Percentiles rank a stretch among this genome's conserved stretches.
phyloP scores from a whole-genome alignment of 2,113 vertebrate species.

The Phyllostomus discolor region DNA sequence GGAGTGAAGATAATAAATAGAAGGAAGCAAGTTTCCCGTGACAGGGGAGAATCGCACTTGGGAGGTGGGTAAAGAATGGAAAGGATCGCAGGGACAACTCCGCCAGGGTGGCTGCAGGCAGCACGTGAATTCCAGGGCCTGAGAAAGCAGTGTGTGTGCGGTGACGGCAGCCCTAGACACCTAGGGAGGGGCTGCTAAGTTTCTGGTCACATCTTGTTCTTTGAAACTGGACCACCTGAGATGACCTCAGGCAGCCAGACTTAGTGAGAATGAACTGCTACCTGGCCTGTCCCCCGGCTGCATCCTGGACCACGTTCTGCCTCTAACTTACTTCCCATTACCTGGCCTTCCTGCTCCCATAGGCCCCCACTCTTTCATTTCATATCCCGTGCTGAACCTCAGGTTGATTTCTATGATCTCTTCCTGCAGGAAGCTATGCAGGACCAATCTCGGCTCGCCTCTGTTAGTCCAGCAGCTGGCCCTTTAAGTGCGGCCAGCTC shows the following conservation, averaged over 20 bases:
- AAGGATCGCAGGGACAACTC: neutral
- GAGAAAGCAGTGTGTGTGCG: neutral
- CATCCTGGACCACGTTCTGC: neutral
- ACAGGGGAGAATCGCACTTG: neutral
- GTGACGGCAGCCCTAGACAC: neutral
- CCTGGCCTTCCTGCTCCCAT: neutral
- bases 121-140: fast-evolving
- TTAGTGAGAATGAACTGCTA: neutral
- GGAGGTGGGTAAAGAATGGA: neutral
- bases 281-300: neutral
- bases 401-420: neutral
- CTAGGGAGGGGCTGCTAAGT: neutral
- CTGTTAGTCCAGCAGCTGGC: slow-evolving; percentile 7
- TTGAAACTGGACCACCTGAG: neutral
- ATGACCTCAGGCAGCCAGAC: neutral
- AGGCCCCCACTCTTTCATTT: neutral
- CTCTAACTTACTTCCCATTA: neutral
- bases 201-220: neutral
- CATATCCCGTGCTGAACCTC: neutral
- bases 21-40: neutral
- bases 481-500: slow-evolving; percentile 46
- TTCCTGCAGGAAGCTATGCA: too few species aligned
- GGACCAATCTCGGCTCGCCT: neutral
- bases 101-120: neutral
- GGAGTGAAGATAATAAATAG: slow-evolving; percentile 16